Percentiles rank a stretch among this genome's conserved stretches.
These are phyloP conservation scores for Crotalus tigris DNA, from an alignment of 2,113 vertebrate species.

Conservation along the genomic window DNA sequence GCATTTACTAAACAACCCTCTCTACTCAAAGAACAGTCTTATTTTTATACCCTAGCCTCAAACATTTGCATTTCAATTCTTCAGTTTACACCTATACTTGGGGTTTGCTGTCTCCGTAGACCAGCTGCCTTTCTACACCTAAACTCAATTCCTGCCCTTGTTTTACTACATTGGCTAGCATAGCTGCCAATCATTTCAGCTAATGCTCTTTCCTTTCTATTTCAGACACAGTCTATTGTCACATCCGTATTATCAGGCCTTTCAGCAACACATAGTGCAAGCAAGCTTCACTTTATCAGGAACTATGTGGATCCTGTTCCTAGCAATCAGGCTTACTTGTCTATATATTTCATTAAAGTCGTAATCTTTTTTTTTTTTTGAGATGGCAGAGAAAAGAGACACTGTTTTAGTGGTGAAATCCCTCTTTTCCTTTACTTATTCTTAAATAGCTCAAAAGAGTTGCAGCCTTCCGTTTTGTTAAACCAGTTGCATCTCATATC, in stretches of 20 bases:
- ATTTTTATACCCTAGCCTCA: not conserved
- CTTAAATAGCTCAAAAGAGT: slow-evolving; percentile 33
- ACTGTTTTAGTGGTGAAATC: slow-evolving; percentile 38
- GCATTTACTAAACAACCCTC: not conserved
- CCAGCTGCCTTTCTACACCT: slow-evolving; percentile 23
- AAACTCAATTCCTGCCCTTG: slow-evolving; percentile 27
- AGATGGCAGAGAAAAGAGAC: not conserved
- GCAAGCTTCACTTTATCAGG: slow-evolving; percentile 3
- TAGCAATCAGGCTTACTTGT: not conserved
- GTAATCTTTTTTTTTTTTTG: not conserved
- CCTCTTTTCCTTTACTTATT: slow-evolving; percentile 46
- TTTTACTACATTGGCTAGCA: slow-evolving; percentile 26
- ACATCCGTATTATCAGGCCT: slow-evolving; percentile 30
- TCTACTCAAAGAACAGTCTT: not conserved
- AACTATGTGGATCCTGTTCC: not conserved
- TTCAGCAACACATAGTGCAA: not conserved
- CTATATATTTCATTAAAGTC: not conserved
- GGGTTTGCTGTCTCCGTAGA: slow-evolving; percentile 9
- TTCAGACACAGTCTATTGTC: slow-evolving; percentile 29
- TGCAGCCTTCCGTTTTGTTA: slow-evolving; percentile 28
- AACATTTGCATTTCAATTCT: slow-evolving; percentile 15
- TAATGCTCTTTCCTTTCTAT: slow-evolving; percentile 25
- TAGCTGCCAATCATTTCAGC: slow-evolving; percentile 13
- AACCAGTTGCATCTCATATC: not conserved
- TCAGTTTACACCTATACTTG: slow-evolving; percentile 55